phyloP scores from a whole-genome alignment of 1,140 invertebrate species.

The Homarus americanus region DNA sequence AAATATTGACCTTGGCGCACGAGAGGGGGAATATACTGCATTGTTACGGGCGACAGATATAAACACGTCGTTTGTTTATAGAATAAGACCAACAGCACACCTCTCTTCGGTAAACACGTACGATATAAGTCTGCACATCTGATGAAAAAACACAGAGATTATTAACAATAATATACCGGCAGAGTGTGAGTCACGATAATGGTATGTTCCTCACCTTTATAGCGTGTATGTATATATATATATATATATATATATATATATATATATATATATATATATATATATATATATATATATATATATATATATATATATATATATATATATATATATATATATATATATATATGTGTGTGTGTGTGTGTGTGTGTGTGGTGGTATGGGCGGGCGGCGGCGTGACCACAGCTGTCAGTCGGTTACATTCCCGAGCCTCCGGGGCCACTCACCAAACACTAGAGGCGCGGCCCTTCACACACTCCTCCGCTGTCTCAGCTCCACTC shows the following conservation, averaged over 20 bases:
- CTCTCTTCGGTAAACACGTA: too few species aligned
- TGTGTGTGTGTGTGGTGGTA: background rate
- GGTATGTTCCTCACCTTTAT: too few species aligned
- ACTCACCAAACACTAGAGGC: conserved; percentile 25
- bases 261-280: conserved; percentile 41
- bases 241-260: conserved; percentile 35
- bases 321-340: conserved; percentile 31
- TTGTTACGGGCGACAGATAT: too few species aligned
- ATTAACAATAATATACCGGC: too few species aligned
- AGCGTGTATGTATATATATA: background rate
- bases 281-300: conserved; percentile 21
- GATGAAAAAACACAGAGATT: too few species aligned
- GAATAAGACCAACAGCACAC: too few species aligned
- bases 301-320: conserved; percentile 42
- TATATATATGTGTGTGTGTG: conserved; percentile 16
- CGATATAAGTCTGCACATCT: too few species aligned
- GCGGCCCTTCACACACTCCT: conserved; percentile 24
- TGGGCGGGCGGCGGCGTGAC: background rate
- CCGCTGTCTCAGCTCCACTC: background rate
- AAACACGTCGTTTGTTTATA: too few species aligned
- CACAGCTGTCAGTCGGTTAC: conserved; percentile 22
- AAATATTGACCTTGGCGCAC: too few species aligned
- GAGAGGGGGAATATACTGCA: too few species aligned
- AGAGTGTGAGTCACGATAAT: too few species aligned
- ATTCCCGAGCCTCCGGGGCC: conserved; percentile 6